Conservation (phyloP, 2,113 vertebrate species). For the Calypte anna region DNA sequence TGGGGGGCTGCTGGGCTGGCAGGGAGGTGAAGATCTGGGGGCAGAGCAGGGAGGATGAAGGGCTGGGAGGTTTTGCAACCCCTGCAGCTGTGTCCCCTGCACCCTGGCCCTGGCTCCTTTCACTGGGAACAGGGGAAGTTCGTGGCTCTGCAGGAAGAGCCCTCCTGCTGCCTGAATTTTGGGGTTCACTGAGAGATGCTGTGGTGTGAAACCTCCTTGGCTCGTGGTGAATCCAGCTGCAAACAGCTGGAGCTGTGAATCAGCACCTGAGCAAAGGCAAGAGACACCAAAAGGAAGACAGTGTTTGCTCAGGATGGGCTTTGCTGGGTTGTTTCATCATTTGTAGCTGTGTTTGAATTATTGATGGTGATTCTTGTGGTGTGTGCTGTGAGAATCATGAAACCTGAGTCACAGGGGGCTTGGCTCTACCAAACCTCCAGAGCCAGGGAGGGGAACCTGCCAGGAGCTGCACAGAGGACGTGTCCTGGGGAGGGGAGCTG, state of each 20-base stretch:
- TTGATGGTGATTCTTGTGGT: not conserved
- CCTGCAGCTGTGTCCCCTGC: not conserved
- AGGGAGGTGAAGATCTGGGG: not conserved
- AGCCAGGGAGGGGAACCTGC: not conserved
- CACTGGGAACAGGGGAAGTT: not conserved
- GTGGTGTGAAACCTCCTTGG: not conserved
- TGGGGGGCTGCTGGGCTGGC: rapidly evolving
- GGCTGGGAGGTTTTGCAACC: not conserved
- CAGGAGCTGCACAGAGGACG: not conserved
- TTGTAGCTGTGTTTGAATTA: not conserved
- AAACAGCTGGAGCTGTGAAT: not conserved
- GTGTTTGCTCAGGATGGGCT: not conserved
- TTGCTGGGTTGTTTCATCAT: not conserved
- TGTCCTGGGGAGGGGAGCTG: not conserved
- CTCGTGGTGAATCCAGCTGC: not conserved
- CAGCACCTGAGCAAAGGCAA: not conserved
- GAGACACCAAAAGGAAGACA: not conserved
- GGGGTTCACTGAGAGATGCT: not conserved
- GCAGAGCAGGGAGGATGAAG: not conserved
- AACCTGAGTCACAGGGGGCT: not conserved
- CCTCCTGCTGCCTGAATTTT: not conserved
- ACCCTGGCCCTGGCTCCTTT: not conserved
- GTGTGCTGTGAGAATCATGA: not conserved
- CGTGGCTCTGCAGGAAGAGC: not conserved
- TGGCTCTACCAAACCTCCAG: not conserved